These are phyloP conservation scores for Melolontha melolontha DNA, from an alignment of 2,888 invertebrate species.

Conservation along the genomic window DNA sequence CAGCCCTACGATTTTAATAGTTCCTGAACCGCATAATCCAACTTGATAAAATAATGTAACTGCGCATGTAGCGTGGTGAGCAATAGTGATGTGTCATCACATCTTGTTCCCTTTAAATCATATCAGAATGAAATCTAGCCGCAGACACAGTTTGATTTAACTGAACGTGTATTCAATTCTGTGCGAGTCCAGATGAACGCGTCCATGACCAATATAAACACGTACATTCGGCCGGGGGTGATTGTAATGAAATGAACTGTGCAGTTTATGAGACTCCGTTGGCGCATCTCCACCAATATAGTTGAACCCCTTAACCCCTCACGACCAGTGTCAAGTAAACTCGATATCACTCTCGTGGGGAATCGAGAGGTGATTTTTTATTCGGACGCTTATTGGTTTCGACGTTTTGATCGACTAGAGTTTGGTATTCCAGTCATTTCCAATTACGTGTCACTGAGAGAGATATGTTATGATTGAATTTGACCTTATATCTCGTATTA, in stretches of 20 bases:
- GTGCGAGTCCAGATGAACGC: conserved; percentile 12
- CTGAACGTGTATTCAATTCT: conserved; percentile 17
- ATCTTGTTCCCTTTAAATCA: conserved; percentile 17
- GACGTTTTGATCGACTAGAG: conserved; percentile 60
- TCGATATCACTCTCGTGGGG: conserved; percentile 54
- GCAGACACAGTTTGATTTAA: conserved; percentile 19
- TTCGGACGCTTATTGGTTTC: conserved; percentile 58
- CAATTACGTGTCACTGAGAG: conserved; percentile 48
- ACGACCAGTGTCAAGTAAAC: conserved; percentile 39
- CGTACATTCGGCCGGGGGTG: conserved; percentile 2
- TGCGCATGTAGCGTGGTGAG: too few species aligned
- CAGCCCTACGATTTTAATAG: too few species aligned
- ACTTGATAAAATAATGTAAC: too few species aligned
- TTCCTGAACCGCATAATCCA: too few species aligned
- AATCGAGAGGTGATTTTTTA: conserved; percentile 50
- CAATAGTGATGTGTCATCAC: conserved; percentile 11
- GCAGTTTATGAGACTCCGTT: too few species aligned
- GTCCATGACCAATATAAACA: conserved; percentile 27
- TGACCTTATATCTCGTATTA: conserved; percentile 33
- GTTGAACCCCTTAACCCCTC: background rate
- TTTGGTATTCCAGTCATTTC: conserved; percentile 56
- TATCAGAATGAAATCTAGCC: conserved; percentile 16
- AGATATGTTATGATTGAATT: conserved; percentile 44
- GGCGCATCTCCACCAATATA: too few species aligned
- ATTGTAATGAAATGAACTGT: conserved; percentile 19